Conservation (phyloP, 2,888 invertebrate genomes). For the Rhopalosiphum nymphaeae region DNA sequence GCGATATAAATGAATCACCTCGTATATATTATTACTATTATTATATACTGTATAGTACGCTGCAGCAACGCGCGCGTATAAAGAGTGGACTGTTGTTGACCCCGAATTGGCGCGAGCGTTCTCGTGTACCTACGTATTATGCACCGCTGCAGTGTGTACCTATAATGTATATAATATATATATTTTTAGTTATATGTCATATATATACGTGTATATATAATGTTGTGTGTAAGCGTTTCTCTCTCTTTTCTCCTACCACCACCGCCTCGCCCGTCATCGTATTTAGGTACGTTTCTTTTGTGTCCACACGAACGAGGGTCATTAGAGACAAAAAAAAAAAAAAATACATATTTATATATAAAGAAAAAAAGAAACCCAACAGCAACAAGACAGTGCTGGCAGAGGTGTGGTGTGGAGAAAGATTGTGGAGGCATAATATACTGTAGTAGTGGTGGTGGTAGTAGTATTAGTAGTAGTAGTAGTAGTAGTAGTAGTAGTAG, state of each 20-base stretch:
- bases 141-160: neutral
- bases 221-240: constrained; percentile 7
- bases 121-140: neutral
- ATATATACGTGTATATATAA: neutral
- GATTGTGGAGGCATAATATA: neutral
- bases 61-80: neutral
- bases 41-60: neutral
- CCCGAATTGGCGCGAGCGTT: constrained; percentile 51
- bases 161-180: neutral
- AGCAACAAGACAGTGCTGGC: neutral
- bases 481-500: constrained; percentile 43
- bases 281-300: constrained; percentile 56
- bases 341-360: neutral
- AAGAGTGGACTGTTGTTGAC: constrained; percentile 32
- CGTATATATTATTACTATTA: constrained; percentile 3
- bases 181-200: neutral
- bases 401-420: neutral
- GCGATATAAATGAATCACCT: neutral
- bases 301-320: constrained; percentile 51
- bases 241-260: neutral
- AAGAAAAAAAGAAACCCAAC: constrained; percentile 31
- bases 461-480: constrained; percentile 28
- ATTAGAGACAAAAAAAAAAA: constrained; percentile 54
- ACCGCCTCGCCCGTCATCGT: neutral
- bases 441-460: neutral